Percentiles rank a stretch among this genome's conserved stretches.
These are phyloP conservation scores for Sanderia malayensis DNA, from an alignment of 30 jellyfish, hydroid and myxozoan species.

Conservation along the genomic window DNA sequence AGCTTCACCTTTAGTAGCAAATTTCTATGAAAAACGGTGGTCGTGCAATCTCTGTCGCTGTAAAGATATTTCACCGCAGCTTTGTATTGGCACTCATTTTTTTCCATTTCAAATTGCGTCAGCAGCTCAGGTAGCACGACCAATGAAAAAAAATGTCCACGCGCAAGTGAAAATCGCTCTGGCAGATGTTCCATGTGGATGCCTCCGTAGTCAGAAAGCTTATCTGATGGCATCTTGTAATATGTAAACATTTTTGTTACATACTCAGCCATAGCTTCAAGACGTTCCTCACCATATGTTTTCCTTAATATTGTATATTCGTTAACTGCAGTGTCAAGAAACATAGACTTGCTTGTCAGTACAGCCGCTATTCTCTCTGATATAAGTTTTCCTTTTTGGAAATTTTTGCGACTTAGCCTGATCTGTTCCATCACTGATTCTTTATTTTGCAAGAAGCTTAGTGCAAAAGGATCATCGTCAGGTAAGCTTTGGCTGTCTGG, in stretches of 20 bases:
- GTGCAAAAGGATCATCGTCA: not conserved
- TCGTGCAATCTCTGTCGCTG: too few relatives aligned
- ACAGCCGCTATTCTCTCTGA: not conserved
- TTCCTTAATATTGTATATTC: not conserved
- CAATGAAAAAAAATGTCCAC: too few relatives aligned
- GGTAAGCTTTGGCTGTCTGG: too few relatives aligned
- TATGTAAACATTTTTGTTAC: not conserved
- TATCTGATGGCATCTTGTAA: not conserved
- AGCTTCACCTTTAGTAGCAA: too few relatives aligned
- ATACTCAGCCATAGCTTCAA: not conserved
- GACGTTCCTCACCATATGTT: not conserved
- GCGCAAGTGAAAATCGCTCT: too few relatives aligned
- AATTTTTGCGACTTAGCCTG: not conserved
- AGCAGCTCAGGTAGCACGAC: too few relatives aligned
- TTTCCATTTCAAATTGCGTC: too few relatives aligned
- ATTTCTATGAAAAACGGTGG: too few relatives aligned
- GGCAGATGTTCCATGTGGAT: too few relatives aligned
- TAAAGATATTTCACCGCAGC: too few relatives aligned
- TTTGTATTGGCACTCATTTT: too few relatives aligned
- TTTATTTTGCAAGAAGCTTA: not conserved
- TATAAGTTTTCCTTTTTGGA: not conserved
- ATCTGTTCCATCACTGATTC: not conserved
- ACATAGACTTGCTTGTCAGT: not conserved
- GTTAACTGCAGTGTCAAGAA: not conserved
- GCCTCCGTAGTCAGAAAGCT: not conserved